These are phyloP conservation scores for Megatriorchis doriae DNA, from an alignment of 2,113 vertebrate species.

Conservation along the genomic window DNA sequence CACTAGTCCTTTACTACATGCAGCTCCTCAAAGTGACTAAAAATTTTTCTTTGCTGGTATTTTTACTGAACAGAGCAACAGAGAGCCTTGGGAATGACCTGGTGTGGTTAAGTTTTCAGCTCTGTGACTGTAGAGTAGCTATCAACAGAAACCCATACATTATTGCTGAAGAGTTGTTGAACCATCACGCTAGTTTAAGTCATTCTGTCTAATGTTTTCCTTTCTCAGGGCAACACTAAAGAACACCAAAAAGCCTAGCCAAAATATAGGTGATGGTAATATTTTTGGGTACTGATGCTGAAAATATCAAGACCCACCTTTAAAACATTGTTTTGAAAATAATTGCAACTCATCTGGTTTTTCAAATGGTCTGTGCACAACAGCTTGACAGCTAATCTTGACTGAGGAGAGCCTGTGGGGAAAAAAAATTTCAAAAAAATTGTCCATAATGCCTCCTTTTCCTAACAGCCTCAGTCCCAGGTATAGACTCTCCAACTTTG, in stretches of 20 bases:
- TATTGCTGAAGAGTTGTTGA: background rate
- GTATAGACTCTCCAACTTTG: background rate
- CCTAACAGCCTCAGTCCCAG: background rate
- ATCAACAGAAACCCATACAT: background rate
- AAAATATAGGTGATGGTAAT: background rate
- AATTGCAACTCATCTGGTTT: background rate
- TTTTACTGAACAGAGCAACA: background rate
- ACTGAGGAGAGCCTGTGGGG: background rate
- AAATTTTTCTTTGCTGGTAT: background rate
- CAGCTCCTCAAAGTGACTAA: background rate
- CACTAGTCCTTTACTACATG: background rate
- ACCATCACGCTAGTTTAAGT: background rate
- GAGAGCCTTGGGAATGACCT: background rate
- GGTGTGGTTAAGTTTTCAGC: background rate
- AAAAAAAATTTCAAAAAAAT: background rate
- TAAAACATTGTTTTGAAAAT: background rate
- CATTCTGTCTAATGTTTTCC: background rate
- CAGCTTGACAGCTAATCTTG: background rate
- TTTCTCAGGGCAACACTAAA: background rate
- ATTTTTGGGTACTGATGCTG: background rate
- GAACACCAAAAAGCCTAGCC: background rate
- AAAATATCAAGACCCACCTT: background rate
- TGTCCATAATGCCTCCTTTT: background rate
- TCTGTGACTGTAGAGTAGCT: background rate
- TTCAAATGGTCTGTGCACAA: background rate